Percentiles rank a stretch among this genome's conserved stretches.
Evolutionary conservation across 2,797 vertebrate species (phyloP).

Genomic region (Sylvia borin): DNA sequence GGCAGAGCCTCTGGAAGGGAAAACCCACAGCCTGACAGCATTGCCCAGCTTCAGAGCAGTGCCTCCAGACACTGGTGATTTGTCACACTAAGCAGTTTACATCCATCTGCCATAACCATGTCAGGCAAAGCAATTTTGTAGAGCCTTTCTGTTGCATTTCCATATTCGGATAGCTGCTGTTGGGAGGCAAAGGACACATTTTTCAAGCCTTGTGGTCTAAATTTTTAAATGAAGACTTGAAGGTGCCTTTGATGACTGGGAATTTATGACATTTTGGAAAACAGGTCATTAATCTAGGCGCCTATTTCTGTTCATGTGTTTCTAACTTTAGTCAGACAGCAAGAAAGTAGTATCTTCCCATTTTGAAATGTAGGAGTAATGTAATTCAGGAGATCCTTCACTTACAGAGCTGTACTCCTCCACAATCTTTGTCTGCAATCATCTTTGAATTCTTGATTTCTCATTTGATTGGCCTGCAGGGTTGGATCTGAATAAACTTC

Average conservation of each 20-base stretch:
- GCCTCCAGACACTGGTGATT: not conserved
- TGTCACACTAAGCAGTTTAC: not conserved
- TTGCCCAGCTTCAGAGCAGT: not conserved
- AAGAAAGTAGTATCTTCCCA: not conserved
- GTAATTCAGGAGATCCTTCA: not conserved
- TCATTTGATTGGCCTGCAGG: not conserved
- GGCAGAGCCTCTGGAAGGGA: not conserved
- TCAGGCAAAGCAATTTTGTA: not conserved
- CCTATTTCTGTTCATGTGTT: slow-evolving; percentile 25
- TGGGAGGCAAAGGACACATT: not conserved
- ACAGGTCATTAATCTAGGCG: slow-evolving; percentile 51
- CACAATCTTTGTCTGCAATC: not conserved
- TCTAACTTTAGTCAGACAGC: slow-evolving; percentile 37
- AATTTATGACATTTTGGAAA: slow-evolving; percentile 27
- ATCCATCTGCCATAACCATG: not conserved
- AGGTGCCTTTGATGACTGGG: slow-evolving; percentile 30
- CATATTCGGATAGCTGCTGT: rapidly evolving
- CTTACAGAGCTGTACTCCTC: not conserved
- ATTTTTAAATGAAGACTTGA: not conserved
- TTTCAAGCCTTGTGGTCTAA: not conserved
- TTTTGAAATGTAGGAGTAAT: not conserved
- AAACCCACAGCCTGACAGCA: not conserved
- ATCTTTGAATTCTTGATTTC: not conserved
- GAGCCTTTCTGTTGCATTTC: not conserved
- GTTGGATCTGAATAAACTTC: not conserved